Evolutionary conservation across 2,113 vertebrate genomes (phyloP).

Genomic region (Dendropsophus ebraccatus): DNA sequence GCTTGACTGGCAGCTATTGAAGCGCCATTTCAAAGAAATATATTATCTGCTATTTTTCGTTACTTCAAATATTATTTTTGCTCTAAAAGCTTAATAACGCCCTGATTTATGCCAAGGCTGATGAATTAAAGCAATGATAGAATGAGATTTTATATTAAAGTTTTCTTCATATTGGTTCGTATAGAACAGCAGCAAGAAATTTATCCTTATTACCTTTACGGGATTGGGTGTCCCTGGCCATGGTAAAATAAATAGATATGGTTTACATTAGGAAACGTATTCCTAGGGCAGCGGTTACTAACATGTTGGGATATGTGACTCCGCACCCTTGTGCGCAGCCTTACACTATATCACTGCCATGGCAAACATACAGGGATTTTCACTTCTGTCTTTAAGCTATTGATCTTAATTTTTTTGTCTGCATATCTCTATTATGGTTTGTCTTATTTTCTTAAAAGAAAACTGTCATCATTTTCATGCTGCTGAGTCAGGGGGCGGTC

Average conservation of each 20-base stretch:
- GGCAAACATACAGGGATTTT: neutral
- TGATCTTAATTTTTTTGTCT: neutral
- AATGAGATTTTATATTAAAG: conserved; percentile 28
- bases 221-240: conserved; percentile 12
- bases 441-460: too few relatives aligned
- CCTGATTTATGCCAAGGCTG: conserved; percentile 38
- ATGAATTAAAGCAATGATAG: conserved; percentile 34
- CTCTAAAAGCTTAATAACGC: conserved; percentile 36
- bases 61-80: conserved; percentile 48
- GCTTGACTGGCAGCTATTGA: conserved; percentile 51
- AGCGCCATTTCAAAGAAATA: conserved; percentile 56
- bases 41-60: conserved; percentile 56
- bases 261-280: conserved; percentile 16
- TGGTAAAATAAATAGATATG: conserved; percentile 31
- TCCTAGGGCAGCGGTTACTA: conserved; percentile 14
- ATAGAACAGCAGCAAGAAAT: neutral
- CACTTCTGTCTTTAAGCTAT: neutral
- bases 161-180: conserved; percentile 9
- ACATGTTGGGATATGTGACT: conserved; percentile 8
- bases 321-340: neutral
- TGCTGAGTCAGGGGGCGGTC: too few relatives aligned
- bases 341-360: neutral
- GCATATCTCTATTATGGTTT: neutral
- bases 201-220: neutral
- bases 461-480: too few relatives aligned